Conservation (phyloP, 2,113 vertebrate species). For the western clawed frog (Xenopus tropicalis) region DNA sequence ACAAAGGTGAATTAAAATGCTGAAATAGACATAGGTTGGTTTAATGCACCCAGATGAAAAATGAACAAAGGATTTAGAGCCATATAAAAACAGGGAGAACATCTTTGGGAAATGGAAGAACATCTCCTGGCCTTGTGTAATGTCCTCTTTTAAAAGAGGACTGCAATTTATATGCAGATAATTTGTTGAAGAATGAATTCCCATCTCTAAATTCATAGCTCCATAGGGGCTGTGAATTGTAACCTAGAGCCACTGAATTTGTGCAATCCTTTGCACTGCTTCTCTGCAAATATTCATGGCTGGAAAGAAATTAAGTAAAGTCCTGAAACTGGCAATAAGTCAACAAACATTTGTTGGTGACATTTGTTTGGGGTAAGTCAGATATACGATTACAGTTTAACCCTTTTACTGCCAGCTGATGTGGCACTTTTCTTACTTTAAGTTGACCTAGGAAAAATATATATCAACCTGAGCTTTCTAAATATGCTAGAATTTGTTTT, state of each 20-base stretch:
- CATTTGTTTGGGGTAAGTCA: too few species aligned
- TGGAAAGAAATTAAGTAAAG: neutral
- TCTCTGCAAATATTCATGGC: neutral
- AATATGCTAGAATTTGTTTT: too few species aligned
- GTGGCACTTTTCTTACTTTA: too few species aligned
- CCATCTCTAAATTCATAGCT: constrained; percentile 26
- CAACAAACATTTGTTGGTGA: too few species aligned
- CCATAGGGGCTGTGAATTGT: constrained; percentile 3
- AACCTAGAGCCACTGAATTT: neutral
- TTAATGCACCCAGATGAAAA: neutral
- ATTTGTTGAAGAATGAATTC: constrained; percentile 41
- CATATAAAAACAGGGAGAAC: constrained; percentile 14
- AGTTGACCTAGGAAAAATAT: too few species aligned
- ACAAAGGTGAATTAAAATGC: neutral
- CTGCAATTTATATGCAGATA: constrained; percentile 45
- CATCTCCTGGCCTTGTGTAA: neutral
- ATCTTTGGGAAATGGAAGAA: constrained; percentile 28
- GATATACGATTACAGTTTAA: too few species aligned
- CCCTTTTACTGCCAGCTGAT: too few species aligned
- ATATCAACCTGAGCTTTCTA: too few species aligned
- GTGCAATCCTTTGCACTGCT: constrained; percentile 21
- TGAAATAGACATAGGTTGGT: neutral
- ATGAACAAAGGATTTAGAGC: neutral
- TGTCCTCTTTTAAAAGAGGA: neutral
- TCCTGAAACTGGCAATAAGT: too few species aligned